Conservation (phyloP, 2,113 vertebrate genomes). For the Tachysurus vachellii region DNA sequence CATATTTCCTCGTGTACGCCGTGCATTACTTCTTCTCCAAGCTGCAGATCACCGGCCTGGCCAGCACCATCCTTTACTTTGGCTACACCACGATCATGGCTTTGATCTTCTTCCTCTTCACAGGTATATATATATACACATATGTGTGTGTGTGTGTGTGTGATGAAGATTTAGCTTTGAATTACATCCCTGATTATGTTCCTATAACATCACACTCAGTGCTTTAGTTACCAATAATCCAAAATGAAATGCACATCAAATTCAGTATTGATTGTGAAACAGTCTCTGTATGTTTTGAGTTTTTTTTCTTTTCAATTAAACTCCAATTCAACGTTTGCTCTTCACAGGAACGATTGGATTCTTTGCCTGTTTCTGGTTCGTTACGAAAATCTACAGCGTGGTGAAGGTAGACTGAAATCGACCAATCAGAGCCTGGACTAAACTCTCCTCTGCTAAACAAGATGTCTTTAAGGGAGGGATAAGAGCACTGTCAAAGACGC, state of each 20-base stretch:
- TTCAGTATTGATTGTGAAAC: not conserved
- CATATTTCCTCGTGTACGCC: constrained; percentile 91
- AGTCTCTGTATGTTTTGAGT: not conserved
- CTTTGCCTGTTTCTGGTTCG: constrained; percentile 99
- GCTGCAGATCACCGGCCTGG: constrained; percentile 89
- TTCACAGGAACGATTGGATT: constrained; percentile 95
- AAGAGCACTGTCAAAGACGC: constrained; percentile 13
- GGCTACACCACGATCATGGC: constrained; percentile 96
- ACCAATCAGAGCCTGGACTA: constrained; percentile 17
- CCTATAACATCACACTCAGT: not conserved
- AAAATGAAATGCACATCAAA: not conserved
- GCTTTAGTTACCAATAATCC: not conserved
- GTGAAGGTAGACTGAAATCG: constrained; percentile 91
- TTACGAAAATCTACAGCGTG: constrained; percentile 99
- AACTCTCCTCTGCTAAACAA: constrained; percentile 11
- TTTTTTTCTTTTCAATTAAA: not conserved
- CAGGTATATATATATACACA: no score
- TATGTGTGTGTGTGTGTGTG: not conserved
- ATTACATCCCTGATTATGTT: not conserved
- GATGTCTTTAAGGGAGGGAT: constrained; percentile 5
- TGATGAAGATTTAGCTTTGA: not conserved
- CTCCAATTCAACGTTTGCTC: not conserved
- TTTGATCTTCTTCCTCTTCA: constrained; percentile 94
- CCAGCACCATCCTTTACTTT: constrained; percentile 91
- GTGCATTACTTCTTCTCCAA: constrained; percentile 94